A percentile compares a stretch with the other conserved stretches of the same genome.
Conservation (phyloP, 2,113 vertebrate species). For the Seriola rivoliana region DNA sequence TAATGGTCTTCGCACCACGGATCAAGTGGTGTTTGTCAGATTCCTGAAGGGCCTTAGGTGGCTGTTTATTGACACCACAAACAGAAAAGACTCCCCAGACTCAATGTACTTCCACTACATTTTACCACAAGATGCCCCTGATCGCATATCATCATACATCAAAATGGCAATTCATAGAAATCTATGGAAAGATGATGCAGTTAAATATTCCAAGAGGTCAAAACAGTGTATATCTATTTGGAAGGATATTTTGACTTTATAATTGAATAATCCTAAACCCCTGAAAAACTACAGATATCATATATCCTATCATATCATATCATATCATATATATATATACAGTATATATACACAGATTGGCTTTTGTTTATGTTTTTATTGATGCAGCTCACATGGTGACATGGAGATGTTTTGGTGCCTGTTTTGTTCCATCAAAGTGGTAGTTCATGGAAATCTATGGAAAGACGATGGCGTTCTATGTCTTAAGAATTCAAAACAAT, state of each 20-base stretch:
- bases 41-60: constrained; percentile 64
- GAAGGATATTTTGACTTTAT: background rate
- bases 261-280: too few relatives aligned
- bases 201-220: constrained; percentile 70
- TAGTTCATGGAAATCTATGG: background rate
- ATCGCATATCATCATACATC: constrained; percentile 51
- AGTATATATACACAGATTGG: too few relatives aligned
- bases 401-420: background rate
- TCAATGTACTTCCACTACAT: constrained; percentile 41
- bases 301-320: too few relatives aligned
- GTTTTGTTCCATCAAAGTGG: background rate
- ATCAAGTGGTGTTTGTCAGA: constrained; percentile 59
- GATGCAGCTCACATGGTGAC: background rate
- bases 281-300: background rate
- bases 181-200: constrained; percentile 34
- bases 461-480: background rate
- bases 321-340: too few relatives aligned
- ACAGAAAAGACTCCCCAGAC: constrained; percentile 59
- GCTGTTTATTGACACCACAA: constrained; percentile 69
- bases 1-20: constrained; percentile 68
- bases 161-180: constrained; percentile 51
- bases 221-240: constrained; percentile 31
- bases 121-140: constrained; percentile 49
- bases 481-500: too few relatives aligned
- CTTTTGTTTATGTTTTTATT: background rate